Percentiles rank a stretch among this genome's conserved stretches.
phyloP scores from a whole-genome alignment of 2,113 vertebrate species.

The Bostrychus sinensis region DNA sequence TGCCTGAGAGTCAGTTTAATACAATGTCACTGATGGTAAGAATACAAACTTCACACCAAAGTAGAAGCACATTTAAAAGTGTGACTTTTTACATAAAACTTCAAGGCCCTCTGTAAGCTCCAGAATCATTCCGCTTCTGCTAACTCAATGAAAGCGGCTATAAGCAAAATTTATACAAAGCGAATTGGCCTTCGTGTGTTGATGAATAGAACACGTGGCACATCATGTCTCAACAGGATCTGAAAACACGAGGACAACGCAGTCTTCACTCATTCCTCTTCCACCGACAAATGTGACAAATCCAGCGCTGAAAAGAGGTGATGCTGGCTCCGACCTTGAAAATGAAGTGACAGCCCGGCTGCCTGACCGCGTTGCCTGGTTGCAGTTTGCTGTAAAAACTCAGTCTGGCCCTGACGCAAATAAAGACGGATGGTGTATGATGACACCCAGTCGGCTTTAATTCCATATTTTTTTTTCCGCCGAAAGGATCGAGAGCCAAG shows the following conservation, averaged over 20 bases:
- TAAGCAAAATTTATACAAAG: constrained; percentile 4
- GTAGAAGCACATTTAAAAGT: too few relatives aligned
- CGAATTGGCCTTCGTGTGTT: constrained; percentile 19
- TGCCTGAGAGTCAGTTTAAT: too few relatives aligned
- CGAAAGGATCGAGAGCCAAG: constrained; percentile 37
- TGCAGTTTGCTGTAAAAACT: constrained; percentile 51
- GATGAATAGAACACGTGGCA: constrained; percentile 8
- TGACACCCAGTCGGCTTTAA: constrained; percentile 59
- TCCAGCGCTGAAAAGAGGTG: constrained; percentile 35
- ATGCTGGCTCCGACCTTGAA: constrained; percentile 63
- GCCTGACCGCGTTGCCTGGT: constrained; percentile 54
- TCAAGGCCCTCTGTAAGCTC: not conserved
- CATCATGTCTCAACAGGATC: constrained; percentile 6
- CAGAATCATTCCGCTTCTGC: not conserved
- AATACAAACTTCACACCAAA: too few relatives aligned
- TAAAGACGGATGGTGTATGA: constrained; percentile 72
- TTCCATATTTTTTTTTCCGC: constrained; percentile 30
- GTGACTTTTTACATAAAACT: not conserved
- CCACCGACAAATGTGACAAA: constrained; percentile 24
- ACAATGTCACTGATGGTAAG: too few relatives aligned
- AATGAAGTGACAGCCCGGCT: constrained; percentile 35
- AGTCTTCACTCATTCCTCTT: not conserved
- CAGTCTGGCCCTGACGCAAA: constrained; percentile 61
- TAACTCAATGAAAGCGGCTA: not conserved
- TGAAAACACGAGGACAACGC: not conserved